Base-by-base conservation (phyloP, 2,888 invertebrate genomes). In the Marasmarcha lunaedactyla region DNA sequence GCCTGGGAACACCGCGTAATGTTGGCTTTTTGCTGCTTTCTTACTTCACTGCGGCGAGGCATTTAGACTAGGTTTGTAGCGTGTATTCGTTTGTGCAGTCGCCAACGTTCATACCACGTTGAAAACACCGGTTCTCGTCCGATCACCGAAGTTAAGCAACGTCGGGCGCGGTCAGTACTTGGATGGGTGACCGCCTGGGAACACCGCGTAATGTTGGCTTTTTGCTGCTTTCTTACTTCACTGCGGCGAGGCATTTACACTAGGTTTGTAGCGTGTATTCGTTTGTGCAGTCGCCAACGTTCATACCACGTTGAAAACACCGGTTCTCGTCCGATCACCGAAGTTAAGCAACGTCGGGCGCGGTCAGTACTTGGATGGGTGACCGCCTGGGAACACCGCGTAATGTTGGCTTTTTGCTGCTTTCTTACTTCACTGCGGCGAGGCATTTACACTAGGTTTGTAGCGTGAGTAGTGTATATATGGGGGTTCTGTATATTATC, bases 141-240 rank as follows among this genome's bases (percentile, higher is more conserved):
- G 76, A 77, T 77, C 76, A 77, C 77, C 73, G 76, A 73, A 74
- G 72, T 73, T 70, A 76, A 73, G 72, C 72, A 74, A 70, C 71
- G 65, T 74, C 68, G 73, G 76, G 72, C 73, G 73, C 59, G 68
- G 68, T 77, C 69, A 76, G 73, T 77, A 77, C 76, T 74, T 76
- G 71, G 73, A 72, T 77, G 74, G 73, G 73, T 74, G 76, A 74
- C 73, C 71, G 69, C 71, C 64, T 71, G 71, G 71, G 70, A 71
- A 71, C 68, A 71, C 70, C 60, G 53, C 66, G 68, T 71, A 67
- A 55, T 55, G 64, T 69, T 68, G 62, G 62, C 63, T 61, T 66
- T 63, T 66, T 63, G 50, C 27, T 44, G 26, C 14, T n/a, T n/a
- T n/a, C 10, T 38, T 14, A 9, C n/a, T n/a, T n/a, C n/a, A n/a